A percentile compares a stretch with the other conserved stretches of the same genome.
Conservation (phyloP, 2,797 vertebrate genomes). For the Xenops minutus region DNA sequence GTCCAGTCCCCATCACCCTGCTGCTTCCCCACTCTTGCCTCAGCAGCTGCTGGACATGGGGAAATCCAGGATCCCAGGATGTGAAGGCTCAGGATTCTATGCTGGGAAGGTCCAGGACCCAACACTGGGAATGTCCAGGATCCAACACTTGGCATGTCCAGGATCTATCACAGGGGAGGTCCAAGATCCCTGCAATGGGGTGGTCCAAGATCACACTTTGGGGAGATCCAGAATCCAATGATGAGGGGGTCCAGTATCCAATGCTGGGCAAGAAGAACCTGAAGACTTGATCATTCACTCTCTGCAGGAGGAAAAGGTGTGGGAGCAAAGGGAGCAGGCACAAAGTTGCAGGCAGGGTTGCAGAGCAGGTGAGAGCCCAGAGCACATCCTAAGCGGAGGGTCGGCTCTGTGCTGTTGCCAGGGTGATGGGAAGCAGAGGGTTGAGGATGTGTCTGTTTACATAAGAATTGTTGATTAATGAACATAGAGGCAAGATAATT, state of each 20-base stretch:
- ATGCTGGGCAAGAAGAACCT: accelerated
- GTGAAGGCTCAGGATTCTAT: too few species aligned
- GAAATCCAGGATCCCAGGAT: neutral
- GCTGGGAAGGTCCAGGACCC: neutral
- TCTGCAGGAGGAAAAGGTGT: neutral
- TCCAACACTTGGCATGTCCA: neutral
- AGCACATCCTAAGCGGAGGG: neutral
- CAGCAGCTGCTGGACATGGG: neutral
- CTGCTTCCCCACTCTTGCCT: neutral
- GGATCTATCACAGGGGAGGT: too few species aligned
- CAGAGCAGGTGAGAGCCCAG: neutral
- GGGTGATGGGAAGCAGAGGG: slow-evolving; percentile 33
- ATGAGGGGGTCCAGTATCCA: neutral
- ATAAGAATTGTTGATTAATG: slow-evolving; percentile 54
- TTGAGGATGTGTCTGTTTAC: slow-evolving; percentile 22
- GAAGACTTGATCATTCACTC: neutral
- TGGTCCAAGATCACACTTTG: neutral
- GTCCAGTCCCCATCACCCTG: neutral
- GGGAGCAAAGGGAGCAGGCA: neutral
- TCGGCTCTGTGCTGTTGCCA: slow-evolving; percentile 32
- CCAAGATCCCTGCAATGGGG: too few species aligned
- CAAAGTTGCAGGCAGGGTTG: neutral
- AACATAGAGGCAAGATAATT: slow-evolving; percentile 14
- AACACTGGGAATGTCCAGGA: neutral
- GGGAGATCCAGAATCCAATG: neutral